phyloP scores from a whole-genome alignment of 2,888 invertebrate species.

The Phasia obesa region DNA sequence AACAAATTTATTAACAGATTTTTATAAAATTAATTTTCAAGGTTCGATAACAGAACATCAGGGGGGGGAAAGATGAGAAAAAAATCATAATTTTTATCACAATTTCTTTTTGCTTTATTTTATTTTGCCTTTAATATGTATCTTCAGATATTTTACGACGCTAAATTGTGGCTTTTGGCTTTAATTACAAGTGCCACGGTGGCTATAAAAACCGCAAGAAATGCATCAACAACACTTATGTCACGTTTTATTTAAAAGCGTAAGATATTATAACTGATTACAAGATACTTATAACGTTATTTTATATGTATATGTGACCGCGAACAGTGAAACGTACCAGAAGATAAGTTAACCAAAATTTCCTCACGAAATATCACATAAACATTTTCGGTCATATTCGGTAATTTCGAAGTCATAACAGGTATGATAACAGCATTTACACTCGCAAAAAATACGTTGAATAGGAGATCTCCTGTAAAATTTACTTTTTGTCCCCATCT shows the following conservation, averaged over 20 bases:
- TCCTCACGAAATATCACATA: too few species aligned
- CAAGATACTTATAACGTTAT: too few species aligned
- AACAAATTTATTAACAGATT: conserved; percentile 23
- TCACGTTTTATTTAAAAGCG: neutral
- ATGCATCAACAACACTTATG: conserved; percentile 25
- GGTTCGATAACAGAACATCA: neutral
- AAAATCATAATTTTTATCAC: conserved; percentile 19
- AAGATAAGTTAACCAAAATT: too few species aligned
- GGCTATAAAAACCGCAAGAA: conserved; percentile 28
- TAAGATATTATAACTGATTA: conserved; percentile 2
- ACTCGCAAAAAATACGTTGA: too few species aligned
- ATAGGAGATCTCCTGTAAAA: too few species aligned
- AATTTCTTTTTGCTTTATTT: conserved; percentile 16
- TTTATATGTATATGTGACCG: too few species aligned
- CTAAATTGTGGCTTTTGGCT: conserved; percentile 59
- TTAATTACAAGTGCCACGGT: conserved; percentile 34
- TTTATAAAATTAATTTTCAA: neutral
- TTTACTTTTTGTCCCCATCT: too few species aligned
- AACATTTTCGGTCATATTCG: too few species aligned
- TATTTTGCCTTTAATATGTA: conserved; percentile 16
- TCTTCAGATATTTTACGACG: conserved; percentile 33
- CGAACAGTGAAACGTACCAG: too few species aligned
- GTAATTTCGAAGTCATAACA: too few species aligned
- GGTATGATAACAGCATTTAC: too few species aligned
- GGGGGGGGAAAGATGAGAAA: neutral